Conservation (phyloP, 2,113 vertebrate genomes). For the Acrocephalus kingi region DNA sequence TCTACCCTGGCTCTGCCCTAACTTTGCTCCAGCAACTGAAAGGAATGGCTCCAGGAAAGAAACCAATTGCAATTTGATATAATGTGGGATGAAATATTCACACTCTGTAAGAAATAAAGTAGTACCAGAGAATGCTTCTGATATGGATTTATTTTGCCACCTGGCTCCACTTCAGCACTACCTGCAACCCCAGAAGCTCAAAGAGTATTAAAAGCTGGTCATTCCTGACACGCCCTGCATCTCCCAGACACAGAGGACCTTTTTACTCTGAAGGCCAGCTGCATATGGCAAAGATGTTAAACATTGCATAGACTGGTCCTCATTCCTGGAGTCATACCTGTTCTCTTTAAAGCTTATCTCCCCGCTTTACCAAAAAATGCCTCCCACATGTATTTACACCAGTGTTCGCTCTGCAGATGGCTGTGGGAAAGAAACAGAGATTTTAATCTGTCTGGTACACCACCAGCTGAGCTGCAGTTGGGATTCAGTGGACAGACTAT, state of each 20-base stretch:
- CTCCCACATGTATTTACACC: not conserved
- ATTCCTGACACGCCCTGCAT: not conserved
- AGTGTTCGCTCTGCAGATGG: not conserved
- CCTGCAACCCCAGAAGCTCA: not conserved
- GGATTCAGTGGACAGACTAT: not conserved
- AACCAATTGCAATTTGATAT: not conserved
- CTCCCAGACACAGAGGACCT: not conserved
- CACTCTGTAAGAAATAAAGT: not conserved
- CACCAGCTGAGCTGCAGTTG: not conserved
- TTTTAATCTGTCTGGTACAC: not conserved
- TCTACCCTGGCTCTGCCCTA: not conserved
- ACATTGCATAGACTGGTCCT: not conserved
- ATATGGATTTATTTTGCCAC: not conserved
- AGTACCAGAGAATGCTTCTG: not conserved
- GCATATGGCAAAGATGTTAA: not conserved
- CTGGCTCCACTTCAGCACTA: not conserved
- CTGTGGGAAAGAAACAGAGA: conserved; percentile 17
- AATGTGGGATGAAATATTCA: not conserved
- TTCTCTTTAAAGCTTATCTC: not conserved
- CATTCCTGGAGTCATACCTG: not conserved
- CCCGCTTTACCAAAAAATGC: not conserved
- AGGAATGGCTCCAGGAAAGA: not conserved
- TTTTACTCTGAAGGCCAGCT: not conserved
- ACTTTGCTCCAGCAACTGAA: not conserved
- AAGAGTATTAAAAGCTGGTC: not conserved